A percentile compares a stretch with the other conserved stretches of the same genome.
Conservation (phyloP, 1,140 invertebrate species). For the Drosophila azteca region DNA sequence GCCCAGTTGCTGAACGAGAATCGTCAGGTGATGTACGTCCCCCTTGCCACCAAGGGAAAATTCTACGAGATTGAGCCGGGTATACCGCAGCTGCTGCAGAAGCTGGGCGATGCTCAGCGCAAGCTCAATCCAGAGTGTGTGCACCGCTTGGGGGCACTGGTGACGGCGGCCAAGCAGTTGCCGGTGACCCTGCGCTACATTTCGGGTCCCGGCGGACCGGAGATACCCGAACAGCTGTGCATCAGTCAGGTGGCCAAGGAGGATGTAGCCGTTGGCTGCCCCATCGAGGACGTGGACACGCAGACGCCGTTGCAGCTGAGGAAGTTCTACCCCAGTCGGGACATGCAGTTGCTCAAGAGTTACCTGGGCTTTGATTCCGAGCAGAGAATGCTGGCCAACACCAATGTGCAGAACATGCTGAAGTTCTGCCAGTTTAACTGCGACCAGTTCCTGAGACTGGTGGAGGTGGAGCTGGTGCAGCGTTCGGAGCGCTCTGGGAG, state of each 20-base stretch:
- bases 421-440: slow-evolving; percentile 87
- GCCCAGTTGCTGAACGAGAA: slow-evolving; percentile 81
- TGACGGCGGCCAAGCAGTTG: slow-evolving; percentile 66
- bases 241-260: slow-evolving; percentile 74
- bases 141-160: slow-evolving; percentile 71
- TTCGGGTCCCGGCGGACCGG: slow-evolving; percentile 58
- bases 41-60: slow-evolving; percentile 80
- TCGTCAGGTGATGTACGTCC: slow-evolving; percentile 80
- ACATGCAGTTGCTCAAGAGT: slow-evolving; percentile 85
- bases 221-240: slow-evolving; percentile 77
- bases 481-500: slow-evolving; percentile 84
- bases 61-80: slow-evolving; percentile 83
- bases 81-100: slow-evolving; percentile 79
- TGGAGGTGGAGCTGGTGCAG: slow-evolving; percentile 83
- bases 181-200: slow-evolving; percentile 78
- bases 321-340: slow-evolving; percentile 84
- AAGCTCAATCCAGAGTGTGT: slow-evolving; percentile 83
- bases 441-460: slow-evolving; percentile 77
- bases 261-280: slow-evolving; percentile 78
- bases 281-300: slow-evolving; percentile 75
- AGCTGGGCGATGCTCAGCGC: slow-evolving; percentile 59
- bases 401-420: slow-evolving; percentile 86
- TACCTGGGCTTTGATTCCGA: slow-evolving; percentile 86
- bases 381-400: slow-evolving; percentile 86
- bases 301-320: slow-evolving; percentile 66